Base-by-base conservation (phyloP, 2,888 invertebrate species). In the Hemicrepidius hirtus region DNA sequence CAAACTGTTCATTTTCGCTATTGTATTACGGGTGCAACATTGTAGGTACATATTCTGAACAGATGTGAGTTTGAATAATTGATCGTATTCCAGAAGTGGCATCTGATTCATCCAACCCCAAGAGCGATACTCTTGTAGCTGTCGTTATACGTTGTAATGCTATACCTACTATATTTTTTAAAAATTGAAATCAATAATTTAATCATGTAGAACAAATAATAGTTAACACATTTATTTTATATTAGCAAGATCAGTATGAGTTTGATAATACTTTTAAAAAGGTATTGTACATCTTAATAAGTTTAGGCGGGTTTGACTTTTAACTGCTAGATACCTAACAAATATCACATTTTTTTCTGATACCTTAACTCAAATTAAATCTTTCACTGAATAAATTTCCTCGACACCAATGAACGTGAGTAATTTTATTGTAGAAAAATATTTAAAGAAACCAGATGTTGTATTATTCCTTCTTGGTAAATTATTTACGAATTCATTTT, bases 41-140 rank as follows among this genome's bases (percentile, higher is more conserved):
- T 68, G 79, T 75, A 76, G 76, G 74, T 78, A 79, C 80, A 83
- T 84, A 83, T 83, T 82, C 80, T 80, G 80, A 84, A 84, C 85
- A 85, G 85, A 85, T 85, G 85, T 81, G 84, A 77, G 77, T 68
- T 76, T 85, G 84, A 84, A 84, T 85, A 85, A 85, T 85, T 85
- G 85, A 84, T 85, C 80, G 77, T 80, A 79, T 80, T 80, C 80
- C 75, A 78, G 76, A 82, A 83, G 83, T 82, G 81, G 82, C 81
- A 82, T 82, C 82, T 82, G 83, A 83, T 84, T 83, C 82, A 82
- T 80, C 75, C 80, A 77, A 80, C 81, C 82, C 82, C 81, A 77
- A 76, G 74, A 13, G 18, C 20, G 32, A 9, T 55, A 16, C 49
- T 49, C 9, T 18, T 9, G 49, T 20, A n/a, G 40, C 13, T 40